A percentile compares a stretch with the other conserved stretches of the same genome.
These are phyloP conservation scores for Cyclophora punctaria DNA, from an alignment of 2,888 invertebrate genomes.

Conservation along the genomic window DNA sequence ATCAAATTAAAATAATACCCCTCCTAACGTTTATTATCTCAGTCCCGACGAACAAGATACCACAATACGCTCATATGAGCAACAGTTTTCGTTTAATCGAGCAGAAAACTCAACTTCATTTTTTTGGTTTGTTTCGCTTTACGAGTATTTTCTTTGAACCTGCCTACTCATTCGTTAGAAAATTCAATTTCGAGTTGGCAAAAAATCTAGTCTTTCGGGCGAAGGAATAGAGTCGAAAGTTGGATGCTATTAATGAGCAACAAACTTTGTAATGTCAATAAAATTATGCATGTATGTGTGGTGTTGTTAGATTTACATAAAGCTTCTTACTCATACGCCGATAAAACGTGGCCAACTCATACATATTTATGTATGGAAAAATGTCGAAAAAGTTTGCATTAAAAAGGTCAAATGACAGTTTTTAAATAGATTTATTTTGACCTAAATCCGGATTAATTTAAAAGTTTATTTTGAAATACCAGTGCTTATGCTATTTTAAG, in stretches of 20 bases:
- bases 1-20: too few relatives aligned
- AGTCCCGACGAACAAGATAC: slow-evolving; percentile 1
- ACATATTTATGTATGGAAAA: slow-evolving; percentile 18
- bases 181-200: slow-evolving; percentile 9
- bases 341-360: slow-evolving; percentile 16
- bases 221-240: slow-evolving; percentile 2
- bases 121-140: slow-evolving; percentile 41
- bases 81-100: slow-evolving; percentile 43
- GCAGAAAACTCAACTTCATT: slow-evolving; percentile 43
- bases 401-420: slow-evolving; percentile 6
- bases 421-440: not conserved
- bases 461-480: too few relatives aligned
- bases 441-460: too few relatives aligned
- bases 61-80: slow-evolving; percentile 25
- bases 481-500: too few relatives aligned
- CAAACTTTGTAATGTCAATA: slow-evolving; percentile 18
- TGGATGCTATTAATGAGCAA: slow-evolving; percentile 1
- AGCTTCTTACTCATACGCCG: slow-evolving; percentile 14
- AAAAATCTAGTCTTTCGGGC: not conserved
- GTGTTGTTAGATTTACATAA: slow-evolving; percentile 23
- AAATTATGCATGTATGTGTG: slow-evolving; percentile 27
- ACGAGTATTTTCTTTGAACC: slow-evolving; percentile 46
- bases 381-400: slow-evolving; percentile 13
- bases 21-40: too few relatives aligned
- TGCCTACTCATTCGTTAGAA: slow-evolving; percentile 45